Evolutionary conservation across 2,888 invertebrate genomes (phyloP).

Genomic region (Cacoxenus indagator): DNA sequence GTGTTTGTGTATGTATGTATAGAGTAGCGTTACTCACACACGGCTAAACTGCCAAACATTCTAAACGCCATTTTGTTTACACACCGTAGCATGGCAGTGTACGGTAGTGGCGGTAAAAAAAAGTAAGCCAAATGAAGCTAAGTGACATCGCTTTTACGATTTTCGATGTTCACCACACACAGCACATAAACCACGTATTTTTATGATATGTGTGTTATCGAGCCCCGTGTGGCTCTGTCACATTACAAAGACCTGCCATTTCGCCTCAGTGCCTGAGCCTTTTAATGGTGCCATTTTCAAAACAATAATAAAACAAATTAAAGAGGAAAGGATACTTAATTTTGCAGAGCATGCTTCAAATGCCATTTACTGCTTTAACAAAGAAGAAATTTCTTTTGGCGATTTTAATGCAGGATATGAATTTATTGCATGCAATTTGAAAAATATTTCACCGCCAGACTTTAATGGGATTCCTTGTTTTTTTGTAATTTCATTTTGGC

Average conservation of each 20-base stretch:
- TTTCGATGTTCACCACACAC: not conserved
- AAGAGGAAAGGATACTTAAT: not conserved
- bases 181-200: slow-evolving; percentile 45
- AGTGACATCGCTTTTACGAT: slow-evolving; percentile 30
- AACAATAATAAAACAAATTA: not conserved
- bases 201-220: slow-evolving; percentile 38
- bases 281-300: not conserved
- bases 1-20: not conserved
- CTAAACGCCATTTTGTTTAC: slow-evolving; percentile 42
- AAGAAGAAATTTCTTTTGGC: not conserved
- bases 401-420: not conserved
- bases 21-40: not conserved
- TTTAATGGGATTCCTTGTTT: too few species aligned
- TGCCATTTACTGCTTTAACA: not conserved
- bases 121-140: not conserved
- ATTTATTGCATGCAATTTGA: not conserved
- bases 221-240: not conserved
- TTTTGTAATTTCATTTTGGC: too few species aligned
- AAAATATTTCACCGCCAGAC: too few species aligned
- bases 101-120: not conserved
- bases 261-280: not conserved
- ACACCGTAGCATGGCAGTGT: too few species aligned
- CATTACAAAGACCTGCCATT: not conserved
- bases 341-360: not conserved
- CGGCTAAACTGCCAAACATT: slow-evolving; percentile 30